phyloP scores from a whole-genome alignment of 2,888 invertebrate species.

The Aleiodes testaceus region DNA sequence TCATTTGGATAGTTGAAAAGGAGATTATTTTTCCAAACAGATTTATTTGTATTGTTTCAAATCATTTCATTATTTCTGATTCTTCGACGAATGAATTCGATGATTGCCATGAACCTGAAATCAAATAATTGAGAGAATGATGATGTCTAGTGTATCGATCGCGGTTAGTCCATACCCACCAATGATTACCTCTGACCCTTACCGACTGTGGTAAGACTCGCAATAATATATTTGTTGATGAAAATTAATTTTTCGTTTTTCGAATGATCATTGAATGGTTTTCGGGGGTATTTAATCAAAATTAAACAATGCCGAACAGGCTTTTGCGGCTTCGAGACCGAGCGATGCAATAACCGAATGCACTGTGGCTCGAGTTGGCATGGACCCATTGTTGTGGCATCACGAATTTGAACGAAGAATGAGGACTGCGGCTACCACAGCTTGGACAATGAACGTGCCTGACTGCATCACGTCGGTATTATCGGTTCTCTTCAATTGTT shows the following conservation, averaged over 20 bases:
- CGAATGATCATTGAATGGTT: too few relatives aligned
- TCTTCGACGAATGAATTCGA: too few relatives aligned
- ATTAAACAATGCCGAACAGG: not conserved
- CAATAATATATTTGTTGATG: too few relatives aligned
- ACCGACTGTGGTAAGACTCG: slow-evolving; percentile 17
- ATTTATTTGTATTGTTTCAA: too few relatives aligned
- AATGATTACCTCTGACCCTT: not conserved
- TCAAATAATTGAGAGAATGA: not conserved
- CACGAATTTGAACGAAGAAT: slow-evolving; percentile 49
- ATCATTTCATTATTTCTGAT: not conserved
- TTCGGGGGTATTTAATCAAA: not conserved
- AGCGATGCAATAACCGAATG: slow-evolving; percentile 42
- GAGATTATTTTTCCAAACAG: too few relatives aligned
- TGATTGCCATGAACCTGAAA: not conserved
- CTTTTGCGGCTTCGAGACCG: slow-evolving; percentile 26
- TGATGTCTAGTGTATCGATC: not conserved
- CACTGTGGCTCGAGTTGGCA: slow-evolving; percentile 24
- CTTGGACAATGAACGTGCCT: slow-evolving; percentile 37
- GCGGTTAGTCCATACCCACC: too few relatives aligned
- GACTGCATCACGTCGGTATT: slow-evolving; percentile 39
- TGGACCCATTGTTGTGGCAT: slow-evolving; percentile 51
- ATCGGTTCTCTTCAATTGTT: slow-evolving; percentile 36
- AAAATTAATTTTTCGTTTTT: too few relatives aligned
- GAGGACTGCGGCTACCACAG: slow-evolving; percentile 17
- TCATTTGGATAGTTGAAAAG: too few relatives aligned